Evolutionary conservation across 2,797 vertebrate genomes (phyloP).

Genomic region (Natrix natrix): DNA sequence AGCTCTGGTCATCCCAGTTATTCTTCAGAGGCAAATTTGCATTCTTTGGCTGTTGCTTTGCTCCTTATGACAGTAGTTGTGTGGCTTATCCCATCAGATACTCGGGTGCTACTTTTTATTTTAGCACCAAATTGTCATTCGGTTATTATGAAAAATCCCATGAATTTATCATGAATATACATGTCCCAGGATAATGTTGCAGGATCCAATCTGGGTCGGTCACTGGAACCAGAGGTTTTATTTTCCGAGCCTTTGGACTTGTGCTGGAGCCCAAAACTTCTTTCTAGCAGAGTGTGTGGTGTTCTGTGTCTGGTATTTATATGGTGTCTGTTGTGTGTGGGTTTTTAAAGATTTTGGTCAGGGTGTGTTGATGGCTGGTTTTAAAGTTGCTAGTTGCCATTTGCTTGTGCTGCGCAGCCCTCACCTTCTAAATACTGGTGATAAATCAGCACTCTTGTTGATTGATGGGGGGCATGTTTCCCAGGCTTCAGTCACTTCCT

Average conservation of each 20-base stretch:
- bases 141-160: not conserved
- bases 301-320: not conserved
- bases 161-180: not conserved
- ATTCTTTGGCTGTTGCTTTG: not conserved
- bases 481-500: not conserved
- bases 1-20: not conserved
- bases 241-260: not conserved
- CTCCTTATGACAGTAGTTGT: not conserved
- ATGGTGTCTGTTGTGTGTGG: not conserved
- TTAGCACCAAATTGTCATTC: not conserved
- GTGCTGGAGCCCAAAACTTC: not conserved
- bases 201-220: not conserved
- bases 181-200: not conserved
- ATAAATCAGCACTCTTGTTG: not conserved
- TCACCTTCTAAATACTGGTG: not conserved
- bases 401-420: not conserved
- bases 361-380: not conserved
- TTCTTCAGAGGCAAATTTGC: not conserved
- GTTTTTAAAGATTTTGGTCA: not conserved
- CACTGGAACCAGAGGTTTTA: not conserved
- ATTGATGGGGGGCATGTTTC: not conserved
- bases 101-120: not conserved
- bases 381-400: not conserved
- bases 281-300: not conserved
- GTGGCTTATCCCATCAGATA: not conserved